phyloP scores from a whole-genome alignment of 2,797 vertebrate species.

The Morus bassanus region DNA sequence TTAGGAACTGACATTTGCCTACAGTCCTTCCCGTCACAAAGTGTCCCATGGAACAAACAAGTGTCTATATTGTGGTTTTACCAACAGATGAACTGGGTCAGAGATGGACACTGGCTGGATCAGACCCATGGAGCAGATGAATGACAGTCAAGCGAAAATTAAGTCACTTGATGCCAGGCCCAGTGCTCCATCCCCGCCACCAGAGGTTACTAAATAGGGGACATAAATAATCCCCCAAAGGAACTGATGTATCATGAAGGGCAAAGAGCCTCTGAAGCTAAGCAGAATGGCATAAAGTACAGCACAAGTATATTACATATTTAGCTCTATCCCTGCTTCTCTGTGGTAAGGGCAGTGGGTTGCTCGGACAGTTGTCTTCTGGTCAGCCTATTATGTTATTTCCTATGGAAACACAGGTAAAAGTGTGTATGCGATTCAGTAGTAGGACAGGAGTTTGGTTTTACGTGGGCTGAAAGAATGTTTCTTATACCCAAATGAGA shows the following conservation, averaged over 20 bases:
- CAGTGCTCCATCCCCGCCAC: background rate
- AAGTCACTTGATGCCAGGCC: background rate
- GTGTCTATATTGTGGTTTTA: background rate
- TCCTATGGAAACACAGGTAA: background rate
- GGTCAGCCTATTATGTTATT: background rate
- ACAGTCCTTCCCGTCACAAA: background rate
- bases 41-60: background rate
- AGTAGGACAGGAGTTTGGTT: background rate
- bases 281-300: background rate
- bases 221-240: background rate
- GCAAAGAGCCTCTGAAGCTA: slow-evolving; percentile 6
- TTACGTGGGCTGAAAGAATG: slow-evolving; percentile 26
- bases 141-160: background rate
- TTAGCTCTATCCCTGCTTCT: background rate
- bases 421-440: background rate
- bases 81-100: background rate
- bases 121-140: background rate
- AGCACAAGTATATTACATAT: background rate
- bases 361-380: background rate
- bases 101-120: background rate
- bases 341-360: background rate
- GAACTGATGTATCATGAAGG: background rate
- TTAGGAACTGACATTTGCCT: background rate
- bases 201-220: background rate
- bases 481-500: slow-evolving; percentile 2